phyloP scores from a whole-genome alignment of 2,888 invertebrate genomes.

The Bimastos eiseni region DNA sequence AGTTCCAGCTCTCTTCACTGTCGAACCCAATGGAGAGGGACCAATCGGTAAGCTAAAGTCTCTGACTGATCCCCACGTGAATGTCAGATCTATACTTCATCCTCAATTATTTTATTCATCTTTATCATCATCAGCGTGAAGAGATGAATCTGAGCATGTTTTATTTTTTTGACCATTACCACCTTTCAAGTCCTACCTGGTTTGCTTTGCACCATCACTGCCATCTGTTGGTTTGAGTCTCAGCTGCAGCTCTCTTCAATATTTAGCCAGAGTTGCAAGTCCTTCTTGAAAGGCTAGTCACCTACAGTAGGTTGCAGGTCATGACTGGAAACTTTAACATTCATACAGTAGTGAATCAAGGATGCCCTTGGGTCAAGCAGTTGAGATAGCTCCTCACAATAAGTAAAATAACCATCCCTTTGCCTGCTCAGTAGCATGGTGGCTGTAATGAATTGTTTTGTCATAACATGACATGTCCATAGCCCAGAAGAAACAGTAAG shows the following conservation, averaged over 20 bases:
- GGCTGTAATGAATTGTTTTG: neutral
- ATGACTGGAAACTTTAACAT: neutral
- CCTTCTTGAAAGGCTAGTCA: neutral
- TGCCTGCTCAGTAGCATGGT: neutral
- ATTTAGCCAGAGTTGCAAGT: neutral
- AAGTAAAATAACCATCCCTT: neutral
- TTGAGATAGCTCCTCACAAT: neutral
- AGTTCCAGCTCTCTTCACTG: slow-evolving; percentile 81
- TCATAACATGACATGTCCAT: neutral
- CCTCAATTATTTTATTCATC: no score
- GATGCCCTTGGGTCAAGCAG: neutral
- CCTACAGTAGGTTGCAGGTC: neutral
- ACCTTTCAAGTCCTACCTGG: neutral
- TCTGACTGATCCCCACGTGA: neutral
- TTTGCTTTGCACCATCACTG: neutral
- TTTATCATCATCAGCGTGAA: neutral
- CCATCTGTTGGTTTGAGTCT: neutral
- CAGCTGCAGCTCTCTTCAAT: neutral
- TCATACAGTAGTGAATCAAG: neutral
- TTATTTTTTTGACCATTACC: neutral
- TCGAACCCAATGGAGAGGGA: slow-evolving; percentile 87
- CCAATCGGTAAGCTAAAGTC: slow-evolving; percentile 68
- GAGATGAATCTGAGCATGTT: neutral
- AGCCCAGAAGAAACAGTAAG: neutral
- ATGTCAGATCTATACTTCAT: no score